Evolutionary conservation across 2,113 vertebrate genomes (phyloP).

Genomic region (Tragulus kanchil): DNA sequence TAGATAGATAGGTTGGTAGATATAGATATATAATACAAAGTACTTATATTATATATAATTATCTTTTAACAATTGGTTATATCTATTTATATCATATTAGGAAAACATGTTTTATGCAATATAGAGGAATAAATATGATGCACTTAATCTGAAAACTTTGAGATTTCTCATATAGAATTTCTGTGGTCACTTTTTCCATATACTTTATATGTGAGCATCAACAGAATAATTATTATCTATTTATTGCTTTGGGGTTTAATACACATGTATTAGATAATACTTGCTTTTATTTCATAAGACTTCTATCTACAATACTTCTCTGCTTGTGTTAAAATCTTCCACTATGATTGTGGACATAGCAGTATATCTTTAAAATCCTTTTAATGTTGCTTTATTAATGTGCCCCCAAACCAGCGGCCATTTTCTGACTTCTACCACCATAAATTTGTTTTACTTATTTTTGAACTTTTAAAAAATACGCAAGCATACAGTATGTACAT

Average conservation of each 20-base stretch:
- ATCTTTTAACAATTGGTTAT: background rate
- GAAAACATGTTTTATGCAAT: background rate
- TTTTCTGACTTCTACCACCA: background rate
- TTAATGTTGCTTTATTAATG: background rate
- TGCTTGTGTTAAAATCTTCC: background rate
- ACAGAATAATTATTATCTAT: background rate
- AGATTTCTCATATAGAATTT: background rate
- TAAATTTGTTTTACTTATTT: background rate
- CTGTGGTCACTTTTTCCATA: background rate
- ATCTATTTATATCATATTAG: background rate
- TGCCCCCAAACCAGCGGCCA: background rate
- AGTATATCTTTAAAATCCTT: background rate
- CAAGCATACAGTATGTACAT: background rate
- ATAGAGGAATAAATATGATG: background rate
- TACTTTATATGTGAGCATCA: background rate
- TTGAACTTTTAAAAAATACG: background rate
- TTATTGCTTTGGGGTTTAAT: background rate
- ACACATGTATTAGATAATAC: background rate
- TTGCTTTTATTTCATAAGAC: constrained; percentile 23
- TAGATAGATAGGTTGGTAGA: no score
- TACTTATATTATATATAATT: background rate
- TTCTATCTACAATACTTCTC: background rate
- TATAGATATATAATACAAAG: no score
- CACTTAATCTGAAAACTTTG: constrained; percentile 4
- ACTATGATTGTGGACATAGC: background rate